Evolutionary conservation across 2,797 vertebrate genomes (phyloP).

Genomic region (Acanthis flammea): DNA sequence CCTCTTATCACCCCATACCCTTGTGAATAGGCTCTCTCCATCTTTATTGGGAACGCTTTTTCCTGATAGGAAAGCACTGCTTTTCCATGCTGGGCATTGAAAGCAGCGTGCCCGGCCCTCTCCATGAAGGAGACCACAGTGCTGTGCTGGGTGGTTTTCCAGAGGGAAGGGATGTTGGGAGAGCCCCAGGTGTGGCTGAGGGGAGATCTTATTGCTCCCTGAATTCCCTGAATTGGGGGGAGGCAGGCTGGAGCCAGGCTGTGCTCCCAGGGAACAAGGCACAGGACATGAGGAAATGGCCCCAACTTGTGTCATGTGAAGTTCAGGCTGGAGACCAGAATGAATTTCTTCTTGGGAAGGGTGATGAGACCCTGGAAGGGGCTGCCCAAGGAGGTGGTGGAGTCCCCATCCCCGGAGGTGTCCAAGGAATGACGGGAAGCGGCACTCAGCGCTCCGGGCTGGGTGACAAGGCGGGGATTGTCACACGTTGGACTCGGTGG

Average conservation of each 20-base stretch:
- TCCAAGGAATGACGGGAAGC: rapidly evolving
- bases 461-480: rapidly evolving
- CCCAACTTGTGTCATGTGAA: rapidly evolving
- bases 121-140: rapidly evolving
- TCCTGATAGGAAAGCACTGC: not conserved
- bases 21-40: not conserved
- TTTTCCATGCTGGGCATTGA: not conserved
- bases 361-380: not conserved
- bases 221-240: rapidly evolving
- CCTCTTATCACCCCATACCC: not conserved
- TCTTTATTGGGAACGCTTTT: not conserved
- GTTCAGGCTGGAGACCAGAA: not conserved
- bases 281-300: rapidly evolving
- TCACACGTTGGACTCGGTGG: rapidly evolving
- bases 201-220: not conserved
- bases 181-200: not conserved
- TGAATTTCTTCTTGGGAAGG: not conserved
- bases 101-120: not conserved
- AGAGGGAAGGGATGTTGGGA: rapidly evolving
- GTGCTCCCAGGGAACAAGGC: not conserved
- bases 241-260: not conserved
- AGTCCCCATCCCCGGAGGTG: not conserved
- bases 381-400: not conserved
- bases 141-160: not conserved
- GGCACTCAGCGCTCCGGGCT: rapidly evolving